These are phyloP conservation scores for Ceyx cyanopectus DNA, from an alignment of 2,113 vertebrate genomes.

Conservation along the genomic window DNA sequence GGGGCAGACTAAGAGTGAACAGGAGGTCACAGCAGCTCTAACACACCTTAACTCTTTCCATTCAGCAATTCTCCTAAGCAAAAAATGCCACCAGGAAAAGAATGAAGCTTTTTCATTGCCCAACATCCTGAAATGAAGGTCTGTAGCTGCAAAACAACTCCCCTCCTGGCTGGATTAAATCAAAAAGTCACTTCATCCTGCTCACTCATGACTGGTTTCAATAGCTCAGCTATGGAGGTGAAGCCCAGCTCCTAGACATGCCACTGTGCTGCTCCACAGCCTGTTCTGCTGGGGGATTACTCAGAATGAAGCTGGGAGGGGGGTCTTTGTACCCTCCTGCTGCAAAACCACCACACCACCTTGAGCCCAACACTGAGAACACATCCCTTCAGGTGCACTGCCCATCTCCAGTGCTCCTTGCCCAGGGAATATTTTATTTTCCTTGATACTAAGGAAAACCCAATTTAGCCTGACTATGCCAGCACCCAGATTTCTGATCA, in stretches of 20 bases:
- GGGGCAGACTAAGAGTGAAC: background rate
- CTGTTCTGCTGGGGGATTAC: background rate
- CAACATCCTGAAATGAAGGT: background rate
- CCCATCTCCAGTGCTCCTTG: background rate
- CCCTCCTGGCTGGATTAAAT: background rate
- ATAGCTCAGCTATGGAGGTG: background rate
- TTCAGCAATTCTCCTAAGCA: background rate
- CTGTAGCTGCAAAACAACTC: background rate
- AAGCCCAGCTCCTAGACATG: background rate
- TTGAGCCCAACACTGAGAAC: background rate
- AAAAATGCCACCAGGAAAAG: background rate
- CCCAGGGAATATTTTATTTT: background rate
- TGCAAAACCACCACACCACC: background rate
- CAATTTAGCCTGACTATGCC: background rate
- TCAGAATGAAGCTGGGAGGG: background rate
- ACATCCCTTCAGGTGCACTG: background rate
- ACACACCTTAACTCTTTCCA: accelerated
- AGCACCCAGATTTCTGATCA: background rate
- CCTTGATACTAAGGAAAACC: background rate
- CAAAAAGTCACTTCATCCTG: background rate
- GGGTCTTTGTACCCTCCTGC: background rate
- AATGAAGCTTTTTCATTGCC: background rate
- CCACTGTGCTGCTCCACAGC: background rate
- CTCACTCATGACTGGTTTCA: background rate
- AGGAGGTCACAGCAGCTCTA: background rate